Evolutionary conservation across 2,797 vertebrate genomes (phyloP), one percentile per base, ranked within the genome.

Genomic region (Enteromius fasciolatus): DNA sequence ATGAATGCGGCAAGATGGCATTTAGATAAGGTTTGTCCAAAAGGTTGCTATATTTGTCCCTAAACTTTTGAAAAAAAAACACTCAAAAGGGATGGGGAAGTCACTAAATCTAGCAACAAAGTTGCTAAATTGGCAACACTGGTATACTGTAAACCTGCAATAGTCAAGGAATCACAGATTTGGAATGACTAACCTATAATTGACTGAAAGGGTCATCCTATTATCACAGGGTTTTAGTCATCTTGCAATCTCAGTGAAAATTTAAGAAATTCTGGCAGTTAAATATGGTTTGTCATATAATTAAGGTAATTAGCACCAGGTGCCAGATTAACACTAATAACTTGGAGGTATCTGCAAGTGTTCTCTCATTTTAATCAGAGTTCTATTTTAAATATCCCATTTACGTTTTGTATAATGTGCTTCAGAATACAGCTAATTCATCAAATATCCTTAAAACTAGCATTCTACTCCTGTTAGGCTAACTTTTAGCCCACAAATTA

Each of bases 241-340:
- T 59, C 54, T 59, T 59, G n/a, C 0, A 5, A 25, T 57, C 54
- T 57, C 54, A 23, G 10, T 4, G n/a, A 25, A 59, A 25, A 59
- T 12, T 23, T 4, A 1, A 25, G 54, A 10, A 25, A 57, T 57
- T 8, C 20, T 54, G 52, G 52, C 52, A 57, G 52, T 57, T 23
- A 57, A 57, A 57, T 23, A 23, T n/a, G n/a, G 54, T 25, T 59
- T 59, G 54, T 59, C n/a, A 59, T 59, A 59, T 59, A 59, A 59
- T 25, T 59, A 25, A 25, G 54, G 10, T 23, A 59, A 59, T 59
- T 59, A 59, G 54, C 11, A 25, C 4, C 54, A 25, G 54, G n/a
- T 59, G 4, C n/a, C 54, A 59, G 54, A 57, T 57, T 57, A 57
- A 57, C 54, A 5, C n/a, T 11, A 57, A n/a, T 23, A 57, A 57